A percentile compares a stretch with the other conserved stretches of the same genome.
These are phyloP conservation scores for Peromyscus maniculatus DNA, from an alignment of 2,113 vertebrate species.

Conservation along the genomic window DNA sequence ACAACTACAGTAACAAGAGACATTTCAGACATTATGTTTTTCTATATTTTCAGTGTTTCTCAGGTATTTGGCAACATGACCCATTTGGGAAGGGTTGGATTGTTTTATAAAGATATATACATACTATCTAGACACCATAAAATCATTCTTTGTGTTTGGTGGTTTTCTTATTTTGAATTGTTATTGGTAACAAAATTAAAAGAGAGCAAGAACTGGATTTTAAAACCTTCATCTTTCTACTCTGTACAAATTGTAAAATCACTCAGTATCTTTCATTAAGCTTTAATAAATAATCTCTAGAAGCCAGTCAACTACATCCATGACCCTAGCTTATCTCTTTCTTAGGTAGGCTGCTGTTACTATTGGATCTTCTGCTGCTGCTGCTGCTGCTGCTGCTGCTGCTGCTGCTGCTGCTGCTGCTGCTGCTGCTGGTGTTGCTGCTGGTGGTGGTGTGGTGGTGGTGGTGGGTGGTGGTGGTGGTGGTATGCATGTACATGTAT, in stretches of 20 bases:
- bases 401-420: too few species aligned
- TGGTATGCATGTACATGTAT: too few species aligned
- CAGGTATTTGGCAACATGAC: not conserved
- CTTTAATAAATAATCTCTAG: not conserved
- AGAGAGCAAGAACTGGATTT: not conserved
- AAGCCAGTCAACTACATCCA: not conserved
- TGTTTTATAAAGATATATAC: constrained; percentile 48
- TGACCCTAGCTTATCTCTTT: not conserved
- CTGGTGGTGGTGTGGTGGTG: too few species aligned
- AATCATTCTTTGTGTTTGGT: not conserved
- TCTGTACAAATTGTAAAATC: constrained; percentile 8
- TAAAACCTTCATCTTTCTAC: constrained; percentile 24
- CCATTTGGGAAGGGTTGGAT: not conserved
- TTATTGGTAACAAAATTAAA: not conserved
- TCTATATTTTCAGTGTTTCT: constrained; percentile 50
- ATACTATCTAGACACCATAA: not conserved
- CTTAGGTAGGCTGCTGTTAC: not conserved
- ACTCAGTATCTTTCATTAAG: not conserved
- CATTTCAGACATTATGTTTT: constrained; percentile 15
- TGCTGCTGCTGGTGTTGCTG: too few species aligned
- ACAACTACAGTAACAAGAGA: not conserved
- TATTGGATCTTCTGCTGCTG: not conserved
- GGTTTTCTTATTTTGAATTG: constrained; percentile 30
- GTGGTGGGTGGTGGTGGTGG: too few species aligned
- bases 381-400: too few species aligned